Conservation (phyloP, 2,797 vertebrate genomes). For the Oceanodroma leucorhoa region DNA sequence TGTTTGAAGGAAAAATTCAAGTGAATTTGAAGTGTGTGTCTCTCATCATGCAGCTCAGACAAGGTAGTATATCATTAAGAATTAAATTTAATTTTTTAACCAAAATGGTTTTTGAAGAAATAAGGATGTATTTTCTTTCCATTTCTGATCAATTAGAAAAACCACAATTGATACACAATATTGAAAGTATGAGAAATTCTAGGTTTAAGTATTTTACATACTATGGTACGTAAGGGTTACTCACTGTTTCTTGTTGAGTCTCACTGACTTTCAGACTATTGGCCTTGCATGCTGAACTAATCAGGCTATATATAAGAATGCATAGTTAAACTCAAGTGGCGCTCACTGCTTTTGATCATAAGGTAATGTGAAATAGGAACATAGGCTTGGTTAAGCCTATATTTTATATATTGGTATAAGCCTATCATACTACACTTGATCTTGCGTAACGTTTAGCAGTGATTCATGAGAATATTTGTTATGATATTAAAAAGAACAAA, state of each 20-base stretch:
- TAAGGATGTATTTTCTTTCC: not conserved
- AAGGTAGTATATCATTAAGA: not conserved
- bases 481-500: not conserved
- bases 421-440: accelerated
- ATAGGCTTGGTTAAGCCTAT: not conserved
- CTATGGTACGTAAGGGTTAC: accelerated
- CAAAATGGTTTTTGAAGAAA: not conserved
- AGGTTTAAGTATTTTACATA: not conserved
- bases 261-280: not conserved
- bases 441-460: not conserved
- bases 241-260: not conserved
- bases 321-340: not conserved
- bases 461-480: not conserved
- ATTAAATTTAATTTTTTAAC: not conserved
- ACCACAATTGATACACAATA: accelerated
- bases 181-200: not conserved
- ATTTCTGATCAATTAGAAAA: not conserved
- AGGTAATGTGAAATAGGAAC: not conserved
- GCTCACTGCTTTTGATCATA: not conserved
- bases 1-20: not conserved
- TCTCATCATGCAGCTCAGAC: not conserved
- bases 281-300: not conserved
- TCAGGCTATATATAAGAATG: not conserved
- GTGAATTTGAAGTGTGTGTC: not conserved
- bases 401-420: not conserved